A percentile compares a stretch with the other conserved stretches of the same genome.
phyloP scores from a whole-genome alignment of 2,797 vertebrate species.

The Myotis findleyi region DNA sequence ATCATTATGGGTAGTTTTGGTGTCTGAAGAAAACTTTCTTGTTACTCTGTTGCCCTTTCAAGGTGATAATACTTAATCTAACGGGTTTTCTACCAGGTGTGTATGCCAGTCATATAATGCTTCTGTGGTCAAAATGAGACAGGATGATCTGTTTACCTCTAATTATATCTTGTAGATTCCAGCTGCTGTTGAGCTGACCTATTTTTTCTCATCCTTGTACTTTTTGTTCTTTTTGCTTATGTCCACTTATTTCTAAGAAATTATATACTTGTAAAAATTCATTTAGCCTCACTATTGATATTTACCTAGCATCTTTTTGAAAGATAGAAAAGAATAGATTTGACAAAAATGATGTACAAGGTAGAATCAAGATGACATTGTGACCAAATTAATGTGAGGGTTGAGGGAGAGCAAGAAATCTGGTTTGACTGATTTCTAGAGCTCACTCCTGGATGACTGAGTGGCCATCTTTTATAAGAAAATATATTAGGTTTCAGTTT shows the following conservation, averaged over 20 bases:
- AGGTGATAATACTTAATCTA: not conserved
- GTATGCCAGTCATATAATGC: not conserved
- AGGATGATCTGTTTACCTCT: not conserved
- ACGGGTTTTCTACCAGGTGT: rapidly evolving
- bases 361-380: not conserved
- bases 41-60: not conserved
- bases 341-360: not conserved
- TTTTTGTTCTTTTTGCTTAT: not conserved
- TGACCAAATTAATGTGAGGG: not conserved
- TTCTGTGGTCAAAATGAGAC: not conserved
- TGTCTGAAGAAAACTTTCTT: not conserved
- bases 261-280: not conserved
- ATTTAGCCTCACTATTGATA: not conserved
- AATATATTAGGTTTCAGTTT: not conserved
- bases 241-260: not conserved
- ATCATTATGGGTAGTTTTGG: not conserved
- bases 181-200: not conserved
- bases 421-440: not conserved
- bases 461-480: not conserved
- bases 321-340: not conserved
- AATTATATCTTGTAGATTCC: not conserved
- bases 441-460: not conserved
- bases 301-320: not conserved
- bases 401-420: not conserved
- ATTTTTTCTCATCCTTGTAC: not conserved